These are phyloP conservation scores for Leptocoma aspasia DNA, from an alignment of 2,113 vertebrate genomes.

Conservation along the genomic window DNA sequence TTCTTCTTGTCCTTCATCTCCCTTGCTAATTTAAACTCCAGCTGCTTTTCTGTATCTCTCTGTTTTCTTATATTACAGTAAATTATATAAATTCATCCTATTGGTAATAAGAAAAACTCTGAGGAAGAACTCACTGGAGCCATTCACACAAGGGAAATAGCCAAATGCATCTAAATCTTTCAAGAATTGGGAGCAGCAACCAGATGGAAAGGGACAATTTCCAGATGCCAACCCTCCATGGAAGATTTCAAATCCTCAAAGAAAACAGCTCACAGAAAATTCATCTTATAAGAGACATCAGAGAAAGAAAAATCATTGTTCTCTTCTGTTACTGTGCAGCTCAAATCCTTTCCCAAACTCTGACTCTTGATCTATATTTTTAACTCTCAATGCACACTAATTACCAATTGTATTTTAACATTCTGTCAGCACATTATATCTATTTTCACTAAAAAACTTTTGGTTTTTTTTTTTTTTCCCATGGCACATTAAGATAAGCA, in stretches of 20 bases:
- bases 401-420: background rate
- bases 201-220: conserved; percentile 9
- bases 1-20: background rate
- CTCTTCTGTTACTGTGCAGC: background rate
- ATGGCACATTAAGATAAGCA: conserved; percentile 37
- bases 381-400: background rate
- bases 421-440: conserved; percentile 13
- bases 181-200: background rate
- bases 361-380: background rate
- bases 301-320: background rate
- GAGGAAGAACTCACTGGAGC: background rate
- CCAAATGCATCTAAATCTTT: background rate
- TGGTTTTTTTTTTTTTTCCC: background rate
- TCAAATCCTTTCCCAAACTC: background rate
- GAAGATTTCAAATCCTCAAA: background rate
- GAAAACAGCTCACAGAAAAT: background rate
- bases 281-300: background rate
- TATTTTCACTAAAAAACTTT: conserved; percentile 34
- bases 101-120: background rate
- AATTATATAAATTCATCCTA: background rate
- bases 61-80: background rate
- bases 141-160: background rate
- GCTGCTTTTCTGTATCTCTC: background rate
- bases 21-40: background rate
- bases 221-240: background rate